Evolutionary conservation across 2,113 vertebrate species (phyloP), one percentile per base, ranked within the genome.

Genomic region (Circaetus cinerascens): DNA sequence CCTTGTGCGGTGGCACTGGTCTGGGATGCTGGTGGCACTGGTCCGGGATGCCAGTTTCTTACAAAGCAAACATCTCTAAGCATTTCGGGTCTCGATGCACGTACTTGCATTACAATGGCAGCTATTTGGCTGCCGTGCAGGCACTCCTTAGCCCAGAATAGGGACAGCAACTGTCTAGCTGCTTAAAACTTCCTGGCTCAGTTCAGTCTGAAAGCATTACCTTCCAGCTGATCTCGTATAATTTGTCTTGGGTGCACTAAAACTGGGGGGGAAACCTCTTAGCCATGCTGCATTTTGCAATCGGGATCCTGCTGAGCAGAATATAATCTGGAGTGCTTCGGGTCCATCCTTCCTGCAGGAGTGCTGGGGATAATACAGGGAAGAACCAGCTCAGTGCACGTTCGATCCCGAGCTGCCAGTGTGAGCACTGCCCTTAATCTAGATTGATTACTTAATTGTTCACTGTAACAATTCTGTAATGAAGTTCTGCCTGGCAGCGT

Each of bases 31-130:
- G 4, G 83, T 29, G 62, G 50, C 27, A 53, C 51, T 53, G 57
- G 22, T 18, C 25, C 0, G 1, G 64, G 73, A 0, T 75, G 69
- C n/a, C 2, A 1, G 7, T 56, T 71, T 46, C 69, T 59, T 72
- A 14, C 43, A 41, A 26, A 79, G 23, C 74, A 66, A 57, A 17
- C 27, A 22, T 27, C 51, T 62, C 0, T 0, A 32, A 77, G 62
- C 56, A 7, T 43, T 79, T 55, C 0, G 6, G 62, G 25, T 63
- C 68, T 40, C 7, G 23, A 12, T 43, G 30, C 30, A 4, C 0
- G 0, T 26, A 34, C 32, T 36, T 23, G 69, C 9, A 1, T 78
- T 59, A 20, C n/a, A 29, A 1, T 20, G 32, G 76, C 91, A 67
- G 86, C 68, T 84, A 13, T 66, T 62, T 83, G 78, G 57, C 91